These are phyloP conservation scores for Neomorphus geoffroyi DNA, from an alignment of 2,797 vertebrate genomes.

Conservation along the genomic window DNA sequence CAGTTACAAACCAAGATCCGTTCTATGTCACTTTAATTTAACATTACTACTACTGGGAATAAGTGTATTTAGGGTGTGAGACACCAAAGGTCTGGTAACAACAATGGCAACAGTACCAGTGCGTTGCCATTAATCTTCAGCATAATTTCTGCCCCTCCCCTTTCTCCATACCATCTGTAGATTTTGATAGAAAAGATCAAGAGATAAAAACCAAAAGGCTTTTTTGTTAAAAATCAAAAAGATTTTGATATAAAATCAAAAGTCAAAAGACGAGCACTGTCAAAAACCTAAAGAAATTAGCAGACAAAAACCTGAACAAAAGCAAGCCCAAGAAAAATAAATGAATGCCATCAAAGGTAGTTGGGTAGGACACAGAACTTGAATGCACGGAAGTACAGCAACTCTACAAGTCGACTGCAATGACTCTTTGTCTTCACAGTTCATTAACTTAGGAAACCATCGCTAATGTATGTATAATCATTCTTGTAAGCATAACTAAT, in stretches of 20 bases:
- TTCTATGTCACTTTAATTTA: not conserved
- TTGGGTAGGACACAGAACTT: not conserved
- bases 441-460: conserved; percentile 73
- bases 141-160: not conserved
- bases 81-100: not conserved
- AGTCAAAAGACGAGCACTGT: not conserved
- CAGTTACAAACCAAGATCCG: not conserved
- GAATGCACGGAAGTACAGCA: not conserved
- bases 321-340: not conserved
- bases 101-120: not conserved
- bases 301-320: not conserved
- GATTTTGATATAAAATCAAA: conserved; percentile 16
- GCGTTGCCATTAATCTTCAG: not conserved
- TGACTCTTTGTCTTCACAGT: conserved; percentile 58
- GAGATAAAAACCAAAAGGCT: not conserved
- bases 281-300: not conserved
- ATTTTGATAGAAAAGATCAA: conserved; percentile 42
- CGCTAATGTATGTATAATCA: conserved; percentile 64
- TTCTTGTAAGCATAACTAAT: conserved; percentile 66
- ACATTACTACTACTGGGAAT: not conserved
- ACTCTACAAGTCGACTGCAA: not conserved
- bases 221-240: conserved; percentile 20
- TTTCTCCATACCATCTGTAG: conserved; percentile 3
- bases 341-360: conserved; percentile 1
- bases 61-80: not conserved